phyloP scores from a whole-genome alignment of 2,113 vertebrate species.

The Myanophis thanlyinensis region DNA sequence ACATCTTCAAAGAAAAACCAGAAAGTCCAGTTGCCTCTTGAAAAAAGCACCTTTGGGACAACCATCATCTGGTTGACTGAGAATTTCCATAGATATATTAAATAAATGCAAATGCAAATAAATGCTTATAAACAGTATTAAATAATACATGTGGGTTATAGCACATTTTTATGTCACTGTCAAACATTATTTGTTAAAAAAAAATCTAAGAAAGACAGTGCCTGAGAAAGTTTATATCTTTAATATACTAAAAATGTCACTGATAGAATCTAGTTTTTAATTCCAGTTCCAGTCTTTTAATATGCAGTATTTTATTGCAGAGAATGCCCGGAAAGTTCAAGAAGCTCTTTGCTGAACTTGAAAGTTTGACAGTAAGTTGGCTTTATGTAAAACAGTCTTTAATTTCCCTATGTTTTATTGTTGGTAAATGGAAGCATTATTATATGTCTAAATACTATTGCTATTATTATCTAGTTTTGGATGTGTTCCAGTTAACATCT shows the following conservation, averaged over 20 bases:
- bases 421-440: neutral
- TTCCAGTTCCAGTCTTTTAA: neutral
- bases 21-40: no score
- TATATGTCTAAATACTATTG: neutral
- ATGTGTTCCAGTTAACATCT: rapidly evolving
- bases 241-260: neutral
- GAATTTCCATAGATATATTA: no score
- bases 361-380: conserved; percentile 88
- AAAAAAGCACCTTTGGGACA: no score
- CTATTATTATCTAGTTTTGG: neutral
- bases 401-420: conserved; percentile 12
- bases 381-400: neutral
- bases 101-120: neutral
- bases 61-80: no score
- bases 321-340: conserved; percentile 98
- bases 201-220: neutral
- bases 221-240: neutral
- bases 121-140: neutral
- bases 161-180: neutral
- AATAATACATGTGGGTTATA: neutral
- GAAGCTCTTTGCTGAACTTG: conserved; percentile 95
- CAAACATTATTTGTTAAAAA: conserved; percentile 4
- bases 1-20: no score
- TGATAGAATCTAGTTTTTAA: neutral
- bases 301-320: conserved; percentile 63